Base-by-base conservation (phyloP, 1,140 invertebrate species). In the Drosophila gunungcola region DNA sequence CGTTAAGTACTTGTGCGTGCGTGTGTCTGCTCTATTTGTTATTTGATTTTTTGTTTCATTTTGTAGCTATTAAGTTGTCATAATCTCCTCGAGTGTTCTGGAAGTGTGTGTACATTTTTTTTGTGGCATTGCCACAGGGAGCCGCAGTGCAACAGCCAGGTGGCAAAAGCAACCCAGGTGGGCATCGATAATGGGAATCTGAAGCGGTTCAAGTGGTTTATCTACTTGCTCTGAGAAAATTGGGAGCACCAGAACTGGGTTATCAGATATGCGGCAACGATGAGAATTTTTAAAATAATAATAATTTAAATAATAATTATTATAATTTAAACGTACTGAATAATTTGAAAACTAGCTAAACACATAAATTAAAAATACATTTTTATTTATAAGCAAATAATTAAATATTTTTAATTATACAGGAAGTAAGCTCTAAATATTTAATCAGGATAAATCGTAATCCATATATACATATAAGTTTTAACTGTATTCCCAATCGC, bases 11-110 rank as follows among this genome's bases (percentile, higher is more conserved):
- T 77, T 68, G 41, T 67, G 54, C 43, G 46, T 80, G 72, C 73
- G 78, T 78, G 60, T 68, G 67, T 76, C 62, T 88, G 83, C 83
- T 88, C 83, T 83, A 88, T 88, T 88, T 83, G 84, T 83, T 83
- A 61, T 78, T 58, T 48, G 29, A 27, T 48, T 57, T 78, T 52
- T 63, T 75, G 29, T 49, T 74, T 67, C 56, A 77, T 89, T 86
- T 83, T 73, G 75, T 82, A 62, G 75, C 83, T 86, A 86, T 86
- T 86, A 86, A 86, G 83, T 86, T 86, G 83, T 86, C 83, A 86
- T 86, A 86, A 86, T 86, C 84, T 73, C 75, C 60, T 55, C 68
- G 76, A 77, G 70, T 62, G 78, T 60, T 49, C 57, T 32, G 52
- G 64, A 21, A 48, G 27, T 49, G 55, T 65, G 13, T 55, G 5